phyloP scores from a whole-genome alignment of 2,797 vertebrate genomes.

The Picus viridis region DNA sequence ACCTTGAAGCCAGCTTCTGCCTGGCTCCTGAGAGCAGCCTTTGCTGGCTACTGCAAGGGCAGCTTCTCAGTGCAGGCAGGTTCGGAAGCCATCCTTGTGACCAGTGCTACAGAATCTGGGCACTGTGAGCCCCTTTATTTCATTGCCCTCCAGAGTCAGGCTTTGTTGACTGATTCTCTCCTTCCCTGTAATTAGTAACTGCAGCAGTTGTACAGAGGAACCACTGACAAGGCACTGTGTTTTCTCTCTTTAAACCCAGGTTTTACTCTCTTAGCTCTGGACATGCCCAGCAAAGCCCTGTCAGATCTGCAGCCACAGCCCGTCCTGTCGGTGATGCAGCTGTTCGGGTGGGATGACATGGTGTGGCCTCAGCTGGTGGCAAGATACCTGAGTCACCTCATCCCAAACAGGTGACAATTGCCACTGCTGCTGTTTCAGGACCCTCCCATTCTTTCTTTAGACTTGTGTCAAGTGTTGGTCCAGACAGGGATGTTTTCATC shows the following conservation, averaged over 20 bases:
- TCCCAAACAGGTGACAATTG: constrained; percentile 87
- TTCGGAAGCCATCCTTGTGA: neutral
- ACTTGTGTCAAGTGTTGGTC: neutral
- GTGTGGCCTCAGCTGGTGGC: constrained; percentile 89
- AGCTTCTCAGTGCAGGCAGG: neutral
- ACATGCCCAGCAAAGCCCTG: constrained; percentile 89
- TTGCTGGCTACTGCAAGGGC: neutral
- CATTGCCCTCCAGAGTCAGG: neutral
- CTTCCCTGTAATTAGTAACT: neutral
- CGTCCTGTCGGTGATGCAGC: constrained; percentile 88
- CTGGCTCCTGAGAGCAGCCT: neutral
- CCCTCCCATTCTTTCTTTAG: neutral
- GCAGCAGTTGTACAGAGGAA: neutral
- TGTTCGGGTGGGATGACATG: constrained; percentile 97
- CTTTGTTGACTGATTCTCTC: neutral
- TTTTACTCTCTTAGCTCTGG: constrained; percentile 91
- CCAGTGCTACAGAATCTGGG: neutral
- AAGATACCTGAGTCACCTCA: constrained; percentile 91
- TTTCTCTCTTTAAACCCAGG: constrained; percentile 78
- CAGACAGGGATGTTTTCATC: neutral
- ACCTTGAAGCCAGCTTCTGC: neutral
- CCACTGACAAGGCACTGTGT: neutral
- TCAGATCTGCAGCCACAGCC: constrained; percentile 93
- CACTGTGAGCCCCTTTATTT: neutral
- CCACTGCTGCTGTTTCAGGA: neutral